phyloP scores from a whole-genome alignment of 1,140 invertebrate species.

The Uloborus diversus region DNA sequence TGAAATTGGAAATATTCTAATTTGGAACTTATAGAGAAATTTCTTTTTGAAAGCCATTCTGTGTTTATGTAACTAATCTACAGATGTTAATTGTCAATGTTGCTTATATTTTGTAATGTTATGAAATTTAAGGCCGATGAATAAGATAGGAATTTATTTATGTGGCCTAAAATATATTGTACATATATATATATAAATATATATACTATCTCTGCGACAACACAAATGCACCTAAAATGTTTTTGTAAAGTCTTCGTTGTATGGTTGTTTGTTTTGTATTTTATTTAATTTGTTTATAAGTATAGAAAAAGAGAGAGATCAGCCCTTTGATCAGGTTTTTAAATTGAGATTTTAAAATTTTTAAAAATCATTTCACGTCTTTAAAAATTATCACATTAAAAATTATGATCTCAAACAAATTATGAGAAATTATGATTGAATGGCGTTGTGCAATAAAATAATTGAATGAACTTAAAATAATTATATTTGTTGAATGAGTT shows the following conservation, averaged over 20 bases:
- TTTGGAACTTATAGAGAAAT: too few species aligned
- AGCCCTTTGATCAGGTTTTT: constrained; percentile 52
- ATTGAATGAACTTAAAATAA: too few species aligned
- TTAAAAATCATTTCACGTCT: neutral
- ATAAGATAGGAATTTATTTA: neutral
- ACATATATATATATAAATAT: constrained; percentile 27
- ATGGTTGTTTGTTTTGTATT: constrained; percentile 8
- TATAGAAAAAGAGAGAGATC: neutral
- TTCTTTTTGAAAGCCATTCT: too few species aligned
- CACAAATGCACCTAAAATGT: constrained; percentile 19
- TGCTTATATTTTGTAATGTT: constrained; percentile 45
- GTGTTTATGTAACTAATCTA: constrained; percentile 21
- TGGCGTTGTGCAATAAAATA: constrained; percentile 45
- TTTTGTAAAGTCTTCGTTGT: constrained; percentile 21
- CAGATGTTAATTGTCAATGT: constrained; percentile 26
- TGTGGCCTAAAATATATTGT: constrained; percentile 21
- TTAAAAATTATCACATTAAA: neutral
- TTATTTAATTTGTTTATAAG: constrained; percentile 39
- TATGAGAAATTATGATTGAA: constrained; percentile 9
- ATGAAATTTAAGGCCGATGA: constrained; percentile 35
- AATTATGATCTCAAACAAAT: neutral
- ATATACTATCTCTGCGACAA: constrained; percentile 31
- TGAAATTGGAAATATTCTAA: too few species aligned
- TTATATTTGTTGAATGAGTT: too few species aligned
- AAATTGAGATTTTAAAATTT: too few species aligned